These are phyloP conservation scores for Syrmaticus mikado DNA, from an alignment of 2,113 vertebrate species.

Conservation along the genomic window DNA sequence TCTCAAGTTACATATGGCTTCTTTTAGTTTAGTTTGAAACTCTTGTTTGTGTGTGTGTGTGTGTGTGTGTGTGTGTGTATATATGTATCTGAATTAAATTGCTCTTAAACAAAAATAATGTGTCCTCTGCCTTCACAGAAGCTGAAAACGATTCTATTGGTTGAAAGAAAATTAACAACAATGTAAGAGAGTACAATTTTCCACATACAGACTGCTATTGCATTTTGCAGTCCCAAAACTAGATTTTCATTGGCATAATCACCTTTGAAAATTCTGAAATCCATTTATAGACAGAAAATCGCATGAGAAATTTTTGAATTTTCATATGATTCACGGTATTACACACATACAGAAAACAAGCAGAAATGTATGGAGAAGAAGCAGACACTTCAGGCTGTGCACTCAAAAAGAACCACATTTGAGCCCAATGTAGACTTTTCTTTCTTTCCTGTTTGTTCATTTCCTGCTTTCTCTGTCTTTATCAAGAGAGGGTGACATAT, in stretches of 20 bases:
- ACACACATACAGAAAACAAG: background rate
- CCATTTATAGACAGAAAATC: background rate
- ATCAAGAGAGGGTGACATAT: background rate
- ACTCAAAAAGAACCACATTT: background rate
- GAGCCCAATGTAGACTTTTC: background rate
- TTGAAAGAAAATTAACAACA: background rate
- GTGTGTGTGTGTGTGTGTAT: accelerated
- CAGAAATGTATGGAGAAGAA: background rate
- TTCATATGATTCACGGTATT: background rate
- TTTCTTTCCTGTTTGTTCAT: background rate
- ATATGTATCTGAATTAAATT: background rate
- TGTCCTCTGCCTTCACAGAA: background rate
- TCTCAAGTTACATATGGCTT: background rate
- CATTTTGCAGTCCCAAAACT: background rate
- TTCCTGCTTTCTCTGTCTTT: background rate
- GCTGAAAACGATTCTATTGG: background rate
- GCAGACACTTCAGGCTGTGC: background rate
- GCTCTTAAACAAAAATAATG: background rate
- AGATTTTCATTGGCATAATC: background rate
- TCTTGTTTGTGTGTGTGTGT: accelerated
- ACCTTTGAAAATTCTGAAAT: background rate
- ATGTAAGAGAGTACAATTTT: background rate
- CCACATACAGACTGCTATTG: accelerated
- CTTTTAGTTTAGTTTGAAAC: background rate
- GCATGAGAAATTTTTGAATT: slow-evolving; percentile 14